phyloP scores from a whole-genome alignment of 2,888 invertebrate species.

The Barypeithes pellucidus region DNA sequence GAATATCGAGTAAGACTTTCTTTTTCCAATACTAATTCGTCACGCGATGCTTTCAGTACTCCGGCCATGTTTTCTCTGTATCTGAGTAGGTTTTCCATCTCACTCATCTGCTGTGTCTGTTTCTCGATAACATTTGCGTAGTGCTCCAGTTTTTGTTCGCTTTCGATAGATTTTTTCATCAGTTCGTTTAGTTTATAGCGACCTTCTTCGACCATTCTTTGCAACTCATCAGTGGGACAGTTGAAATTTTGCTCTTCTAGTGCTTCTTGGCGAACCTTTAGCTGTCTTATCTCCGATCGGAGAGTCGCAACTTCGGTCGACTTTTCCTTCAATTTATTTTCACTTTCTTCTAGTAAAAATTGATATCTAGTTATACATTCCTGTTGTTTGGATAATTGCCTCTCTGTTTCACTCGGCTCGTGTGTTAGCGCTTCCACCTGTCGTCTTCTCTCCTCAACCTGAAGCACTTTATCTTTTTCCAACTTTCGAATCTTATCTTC shows the following conservation, averaged over 20 bases:
- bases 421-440: slow-evolving; percentile 36
- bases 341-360: slow-evolving; percentile 60
- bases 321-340: slow-evolving; percentile 61
- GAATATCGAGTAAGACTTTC: slow-evolving; percentile 68
- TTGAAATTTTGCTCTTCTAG: slow-evolving; percentile 60
- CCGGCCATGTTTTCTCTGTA: slow-evolving; percentile 76
- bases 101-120: slow-evolving; percentile 75
- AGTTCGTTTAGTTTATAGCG: slow-evolving; percentile 62
- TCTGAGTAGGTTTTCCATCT: slow-evolving; percentile 77
- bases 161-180: slow-evolving; percentile 62
- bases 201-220: slow-evolving; percentile 65
- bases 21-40: slow-evolving; percentile 73
- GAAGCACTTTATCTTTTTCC: slow-evolving; percentile 55
- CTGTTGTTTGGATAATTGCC: slow-evolving; percentile 56
- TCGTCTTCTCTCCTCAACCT: slow-evolving; percentile 61
- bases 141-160: slow-evolving; percentile 70
- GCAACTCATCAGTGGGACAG: slow-evolving; percentile 63
- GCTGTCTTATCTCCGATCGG: slow-evolving; percentile 57
- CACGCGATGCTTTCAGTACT: slow-evolving; percentile 73
- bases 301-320: slow-evolving; percentile 56
- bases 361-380: slow-evolving; percentile 59
- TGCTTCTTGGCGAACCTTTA: slow-evolving; percentile 62
- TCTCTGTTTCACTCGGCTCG: slow-evolving; percentile 55
- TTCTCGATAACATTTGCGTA: slow-evolving; percentile 76
- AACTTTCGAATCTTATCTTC: slow-evolving; percentile 44